phyloP scores from a whole-genome alignment of 2,888 invertebrate species.

The Vesta saturnalis region DNA sequence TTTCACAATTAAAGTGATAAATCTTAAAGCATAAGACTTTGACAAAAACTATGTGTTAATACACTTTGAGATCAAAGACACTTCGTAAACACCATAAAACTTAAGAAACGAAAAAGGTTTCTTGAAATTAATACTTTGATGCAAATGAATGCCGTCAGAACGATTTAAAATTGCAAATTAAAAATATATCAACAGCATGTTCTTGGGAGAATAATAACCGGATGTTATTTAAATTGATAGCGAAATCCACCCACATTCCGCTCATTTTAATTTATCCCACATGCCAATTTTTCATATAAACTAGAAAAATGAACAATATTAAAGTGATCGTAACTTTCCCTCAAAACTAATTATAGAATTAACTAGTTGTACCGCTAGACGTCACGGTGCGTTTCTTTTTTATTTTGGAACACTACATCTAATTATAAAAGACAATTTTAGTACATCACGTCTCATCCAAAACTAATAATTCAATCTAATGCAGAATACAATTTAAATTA shows the following conservation, averaged over 20 bases:
- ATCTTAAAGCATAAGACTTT: neutral
- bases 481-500: neutral
- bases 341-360: neutral
- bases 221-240: neutral
- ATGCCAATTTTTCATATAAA: neutral
- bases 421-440: slow-evolving; percentile 4
- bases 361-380: neutral
- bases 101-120: too few relatives aligned
- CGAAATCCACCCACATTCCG: too few relatives aligned
- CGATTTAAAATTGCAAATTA: too few relatives aligned
- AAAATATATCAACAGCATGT: neutral
- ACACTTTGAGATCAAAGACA: too few relatives aligned
- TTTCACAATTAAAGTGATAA: neutral
- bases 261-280: neutral
- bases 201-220: neutral
- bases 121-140: neutral
- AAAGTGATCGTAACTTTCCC: neutral
- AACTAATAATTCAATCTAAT: slow-evolving; percentile 9
- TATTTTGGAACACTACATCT: too few relatives aligned
- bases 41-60: neutral
- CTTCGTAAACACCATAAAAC: too few relatives aligned
- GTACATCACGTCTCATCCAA: neutral
- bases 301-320: neutral
- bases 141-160: neutral
- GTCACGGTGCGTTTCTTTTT: neutral